phyloP scores from a whole-genome alignment of 2,888 invertebrate species.

The Morpho helenor region DNA sequence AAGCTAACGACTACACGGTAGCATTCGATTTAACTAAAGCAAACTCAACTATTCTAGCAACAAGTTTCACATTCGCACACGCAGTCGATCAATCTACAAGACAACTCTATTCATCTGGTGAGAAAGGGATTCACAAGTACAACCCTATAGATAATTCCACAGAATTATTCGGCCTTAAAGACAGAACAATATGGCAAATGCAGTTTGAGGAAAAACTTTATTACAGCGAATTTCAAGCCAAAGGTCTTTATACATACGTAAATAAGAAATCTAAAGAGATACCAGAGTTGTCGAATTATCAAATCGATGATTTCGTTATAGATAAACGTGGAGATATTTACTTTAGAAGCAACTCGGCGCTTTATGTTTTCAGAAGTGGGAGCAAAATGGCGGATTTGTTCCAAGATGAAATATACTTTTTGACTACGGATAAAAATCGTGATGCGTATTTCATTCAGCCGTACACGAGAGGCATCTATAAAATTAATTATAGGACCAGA shows the following conservation, averaged over 20 bases:
- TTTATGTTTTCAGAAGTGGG: conserved; percentile 47
- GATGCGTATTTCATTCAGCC: conserved; percentile 51
- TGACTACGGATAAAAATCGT: conserved; percentile 47
- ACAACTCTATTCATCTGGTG: conserved; percentile 50
- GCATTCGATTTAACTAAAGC: conserved; percentile 49
- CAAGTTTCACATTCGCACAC: conserved; percentile 52
- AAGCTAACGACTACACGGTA: conserved; percentile 43
- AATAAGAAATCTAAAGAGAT: conserved; percentile 41
- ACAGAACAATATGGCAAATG: conserved; percentile 56
- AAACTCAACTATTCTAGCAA: conserved; percentile 38
- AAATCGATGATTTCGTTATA: conserved; percentile 56
- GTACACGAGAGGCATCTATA: conserved; percentile 47
- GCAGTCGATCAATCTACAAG: conserved; percentile 48
- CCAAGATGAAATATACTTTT: conserved; percentile 44
- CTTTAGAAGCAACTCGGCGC: conserved; percentile 45
- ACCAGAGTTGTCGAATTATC: conserved; percentile 39
- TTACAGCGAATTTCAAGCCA: conserved; percentile 43
- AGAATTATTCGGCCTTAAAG: conserved; percentile 32
- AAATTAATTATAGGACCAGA: conserved; percentile 42
- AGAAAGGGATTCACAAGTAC: conserved; percentile 48
- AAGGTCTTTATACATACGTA: conserved; percentile 43
- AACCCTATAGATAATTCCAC: conserved; percentile 39
- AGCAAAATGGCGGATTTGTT: conserved; percentile 40
- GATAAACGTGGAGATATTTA: conserved; percentile 52
- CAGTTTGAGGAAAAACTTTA: conserved; percentile 51